Evolutionary conservation across 2,888 invertebrate species (phyloP).

Genomic region (Lepidochrysops patricia): DNA sequence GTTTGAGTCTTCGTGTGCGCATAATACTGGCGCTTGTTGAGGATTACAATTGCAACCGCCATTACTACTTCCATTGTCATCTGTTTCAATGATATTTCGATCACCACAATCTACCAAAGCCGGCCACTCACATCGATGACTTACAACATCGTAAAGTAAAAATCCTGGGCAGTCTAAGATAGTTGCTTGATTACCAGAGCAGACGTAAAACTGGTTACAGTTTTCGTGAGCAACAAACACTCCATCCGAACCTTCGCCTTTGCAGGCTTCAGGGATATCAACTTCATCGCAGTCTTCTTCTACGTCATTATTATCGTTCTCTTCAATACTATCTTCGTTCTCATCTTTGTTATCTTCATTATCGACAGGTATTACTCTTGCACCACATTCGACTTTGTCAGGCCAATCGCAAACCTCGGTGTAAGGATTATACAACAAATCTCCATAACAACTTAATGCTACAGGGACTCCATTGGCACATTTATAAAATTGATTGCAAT

Average conservation of each 20-base stretch:
- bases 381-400: conserved; percentile 26
- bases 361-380: conserved; percentile 20
- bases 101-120: conserved; percentile 32
- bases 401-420: conserved; percentile 34
- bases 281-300: conserved; percentile 15
- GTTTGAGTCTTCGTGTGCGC: conserved; percentile 26
- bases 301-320: neutral
- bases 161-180: conserved; percentile 24
- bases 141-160: conserved; percentile 30
- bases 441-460: conserved; percentile 24
- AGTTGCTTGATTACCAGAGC: conserved; percentile 28
- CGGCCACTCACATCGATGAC: conserved; percentile 33
- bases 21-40: conserved; percentile 22
- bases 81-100: conserved; percentile 15
- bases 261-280: conserved; percentile 28
- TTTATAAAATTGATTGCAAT: conserved; percentile 32
- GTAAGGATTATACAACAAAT: conserved; percentile 30
- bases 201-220: conserved; percentile 38
- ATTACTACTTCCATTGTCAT: conserved; percentile 2
- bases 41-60: conserved; percentile 16
- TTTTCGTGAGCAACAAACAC: conserved; percentile 32
- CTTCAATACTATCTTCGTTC: neutral
- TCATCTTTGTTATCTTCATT: conserved; percentile 4
- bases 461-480: conserved; percentile 30
- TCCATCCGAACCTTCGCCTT: conserved; percentile 29